Conservation (phyloP, 2,888 invertebrate genomes). For the Cryptophagus acutangulus region DNA sequence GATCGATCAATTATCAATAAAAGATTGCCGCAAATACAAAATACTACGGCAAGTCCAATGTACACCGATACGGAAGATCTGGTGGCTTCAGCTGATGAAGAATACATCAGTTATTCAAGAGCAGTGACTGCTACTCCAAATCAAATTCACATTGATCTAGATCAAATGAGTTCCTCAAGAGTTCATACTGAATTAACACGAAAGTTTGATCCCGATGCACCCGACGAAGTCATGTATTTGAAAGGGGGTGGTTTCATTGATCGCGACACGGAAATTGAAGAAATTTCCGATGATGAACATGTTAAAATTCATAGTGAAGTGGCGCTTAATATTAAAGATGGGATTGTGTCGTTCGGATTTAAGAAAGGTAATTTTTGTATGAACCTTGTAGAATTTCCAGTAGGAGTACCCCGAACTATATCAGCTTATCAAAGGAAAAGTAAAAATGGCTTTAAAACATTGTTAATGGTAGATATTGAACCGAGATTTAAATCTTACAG, state of each 20-base stretch:
- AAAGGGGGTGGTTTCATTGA: constrained; percentile 47
- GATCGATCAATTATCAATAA: constrained; percentile 21
- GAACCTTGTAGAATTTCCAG: background rate
- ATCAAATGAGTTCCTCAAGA: constrained; percentile 46
- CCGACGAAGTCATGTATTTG: constrained; percentile 49
- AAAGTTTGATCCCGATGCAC: constrained; percentile 46
- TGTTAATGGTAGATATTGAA: background rate
- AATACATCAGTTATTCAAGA: constrained; percentile 30
- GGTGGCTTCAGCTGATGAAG: constrained; percentile 48
- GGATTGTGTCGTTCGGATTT: constrained; percentile 18
- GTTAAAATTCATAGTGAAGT: constrained; percentile 8
- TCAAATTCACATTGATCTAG: constrained; percentile 46
- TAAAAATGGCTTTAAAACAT: background rate
- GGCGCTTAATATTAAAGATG: constrained; percentile 19
- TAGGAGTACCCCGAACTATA: background rate
- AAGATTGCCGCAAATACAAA: constrained; percentile 19
- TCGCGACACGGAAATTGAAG: constrained; percentile 4
- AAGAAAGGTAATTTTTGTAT: constrained; percentile 23
- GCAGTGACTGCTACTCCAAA: constrained; percentile 41
- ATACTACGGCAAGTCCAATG: constrained; percentile 22
- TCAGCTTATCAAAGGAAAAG: background rate
- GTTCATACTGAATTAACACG: constrained; percentile 48
- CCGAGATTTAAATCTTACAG: too few species aligned
- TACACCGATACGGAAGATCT: constrained; percentile 50
- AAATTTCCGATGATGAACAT: background rate